Percentiles rank a stretch among this genome's conserved stretches.
Conservation (phyloP, 2,797 vertebrate genomes). For the Lepus townsendii region DNA sequence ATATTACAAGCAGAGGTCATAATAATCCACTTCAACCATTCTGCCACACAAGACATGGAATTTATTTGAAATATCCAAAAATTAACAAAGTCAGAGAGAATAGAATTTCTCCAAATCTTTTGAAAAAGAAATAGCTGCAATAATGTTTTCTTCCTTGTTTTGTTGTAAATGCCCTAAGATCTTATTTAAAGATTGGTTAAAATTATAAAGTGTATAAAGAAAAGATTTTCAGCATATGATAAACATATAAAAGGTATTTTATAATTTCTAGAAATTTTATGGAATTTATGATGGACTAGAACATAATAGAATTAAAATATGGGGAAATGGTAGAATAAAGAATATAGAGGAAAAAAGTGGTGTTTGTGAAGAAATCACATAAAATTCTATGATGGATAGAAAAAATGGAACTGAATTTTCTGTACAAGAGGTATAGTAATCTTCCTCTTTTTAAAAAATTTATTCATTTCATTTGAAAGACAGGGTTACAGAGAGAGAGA, state of each 20-base stretch:
- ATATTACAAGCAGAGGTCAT: slow-evolving; percentile 70
- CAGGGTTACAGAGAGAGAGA: too few relatives aligned
- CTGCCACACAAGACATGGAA: slow-evolving; percentile 63
- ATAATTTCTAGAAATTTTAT: background rate
- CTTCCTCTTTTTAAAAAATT: too few relatives aligned
- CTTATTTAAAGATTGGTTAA: background rate
- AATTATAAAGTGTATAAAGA: background rate
- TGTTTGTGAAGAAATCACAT: background rate
- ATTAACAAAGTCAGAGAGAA: slow-evolving; percentile 64
- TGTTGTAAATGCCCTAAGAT: background rate
- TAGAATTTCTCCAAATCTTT: slow-evolving; percentile 22
- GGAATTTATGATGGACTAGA: background rate
- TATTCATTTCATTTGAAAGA: too few relatives aligned
- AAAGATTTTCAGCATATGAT: background rate
- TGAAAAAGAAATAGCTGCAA: background rate
- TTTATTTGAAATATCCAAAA: slow-evolving; percentile 72
- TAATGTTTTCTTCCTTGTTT: background rate
- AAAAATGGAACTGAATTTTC: background rate
- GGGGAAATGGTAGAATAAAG: background rate
- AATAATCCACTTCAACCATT: slow-evolving; percentile 71
- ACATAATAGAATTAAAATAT: too few relatives aligned
- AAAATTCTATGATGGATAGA: background rate
- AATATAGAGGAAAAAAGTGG: background rate
- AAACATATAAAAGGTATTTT: background rate
- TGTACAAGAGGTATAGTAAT: background rate